Conservation (phyloP, 2,797 vertebrate genomes). For the Cichlasoma orientale region DNA sequence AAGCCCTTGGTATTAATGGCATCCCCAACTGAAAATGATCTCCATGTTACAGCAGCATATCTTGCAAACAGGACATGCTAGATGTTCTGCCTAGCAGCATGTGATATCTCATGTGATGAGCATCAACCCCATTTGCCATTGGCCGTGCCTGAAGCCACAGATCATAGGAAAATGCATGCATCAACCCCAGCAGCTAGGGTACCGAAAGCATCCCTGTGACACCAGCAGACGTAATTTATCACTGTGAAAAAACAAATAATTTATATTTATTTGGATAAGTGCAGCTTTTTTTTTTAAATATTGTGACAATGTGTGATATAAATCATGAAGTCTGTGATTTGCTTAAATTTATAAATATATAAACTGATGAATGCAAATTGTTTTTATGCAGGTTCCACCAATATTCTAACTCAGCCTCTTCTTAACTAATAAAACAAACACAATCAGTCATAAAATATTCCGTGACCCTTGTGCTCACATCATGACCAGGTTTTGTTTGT, state of each 20-base stretch:
- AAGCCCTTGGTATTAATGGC: slow-evolving; percentile 67
- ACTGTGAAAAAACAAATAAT: slow-evolving; percentile 33
- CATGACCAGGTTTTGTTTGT: slow-evolving; percentile 53
- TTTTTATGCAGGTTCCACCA: background rate
- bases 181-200: slow-evolving; percentile 47
- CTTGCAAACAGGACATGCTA: slow-evolving; percentile 57
- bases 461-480: slow-evolving; percentile 8
- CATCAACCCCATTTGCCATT: slow-evolving; percentile 60
- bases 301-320: background rate
- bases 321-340: slow-evolving; percentile 10
- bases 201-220: slow-evolving; percentile 44
- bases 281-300: slow-evolving; percentile 6
- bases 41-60: slow-evolving; percentile 55
- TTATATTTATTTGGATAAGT: slow-evolving; percentile 1
- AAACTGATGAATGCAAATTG: background rate
- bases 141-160: slow-evolving; percentile 55
- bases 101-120: slow-evolving; percentile 77
- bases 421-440: slow-evolving; percentile 5
- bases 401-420: background rate
- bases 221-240: slow-evolving; percentile 40
- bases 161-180: slow-evolving; percentile 59
- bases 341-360: slow-evolving; percentile 4
- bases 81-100: slow-evolving; percentile 75
- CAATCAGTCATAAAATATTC: slow-evolving; percentile 38
- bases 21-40: slow-evolving; percentile 60